Base-by-base conservation (phyloP, 2,888 invertebrate species). In the Galerucella calmariensis region DNA sequence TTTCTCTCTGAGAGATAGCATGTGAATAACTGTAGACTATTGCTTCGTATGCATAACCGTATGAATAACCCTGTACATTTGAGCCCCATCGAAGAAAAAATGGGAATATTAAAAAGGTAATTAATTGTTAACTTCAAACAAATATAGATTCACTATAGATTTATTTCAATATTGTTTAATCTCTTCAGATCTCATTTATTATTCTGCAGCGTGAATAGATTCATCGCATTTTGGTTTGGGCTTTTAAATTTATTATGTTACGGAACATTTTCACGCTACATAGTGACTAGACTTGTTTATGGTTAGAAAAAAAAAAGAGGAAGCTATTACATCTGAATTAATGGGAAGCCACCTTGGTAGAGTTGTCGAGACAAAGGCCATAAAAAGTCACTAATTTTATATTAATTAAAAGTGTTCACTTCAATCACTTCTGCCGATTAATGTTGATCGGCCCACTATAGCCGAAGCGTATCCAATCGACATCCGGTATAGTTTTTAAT, bases 401-500 rank as follows among this genome's bases (percentile, higher is more conserved):
- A 63, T 69, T 69, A 75, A 75, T 75, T 67, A 67, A 62, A 69
- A 65, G 56, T 70, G 65, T 69, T 63, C 56, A 69, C 69, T 68
- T 53, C 67, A 63, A 67, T 63, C 56, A 27, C 56, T 68, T 56
- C 12, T 46, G 56, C 75, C 72, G 72, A 35, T 51, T 48, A 24
- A 65, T 41, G 16, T 12, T 62, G 62, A 62, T 41, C 62, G 62
- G 62, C 62, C 24, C 62, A 10, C 62, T 9, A 48, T 24, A 41
- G 48, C 1, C 5, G 24, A 48, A 67, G 35, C 53, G 51, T 8
- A 10, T 27, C 44, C 44, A 20, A 67, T 44, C 48, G 11, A 63
- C 61, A 75, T 72, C 75, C 72, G 75, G 65, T 59, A 59, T 27
- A 48, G 10, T 72, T 72, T 72, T 75, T 67, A 69, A 72, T 72